Evolutionary conservation across 2,888 invertebrate species (phyloP).

Genomic region (Gastrophysa polygoni): DNA sequence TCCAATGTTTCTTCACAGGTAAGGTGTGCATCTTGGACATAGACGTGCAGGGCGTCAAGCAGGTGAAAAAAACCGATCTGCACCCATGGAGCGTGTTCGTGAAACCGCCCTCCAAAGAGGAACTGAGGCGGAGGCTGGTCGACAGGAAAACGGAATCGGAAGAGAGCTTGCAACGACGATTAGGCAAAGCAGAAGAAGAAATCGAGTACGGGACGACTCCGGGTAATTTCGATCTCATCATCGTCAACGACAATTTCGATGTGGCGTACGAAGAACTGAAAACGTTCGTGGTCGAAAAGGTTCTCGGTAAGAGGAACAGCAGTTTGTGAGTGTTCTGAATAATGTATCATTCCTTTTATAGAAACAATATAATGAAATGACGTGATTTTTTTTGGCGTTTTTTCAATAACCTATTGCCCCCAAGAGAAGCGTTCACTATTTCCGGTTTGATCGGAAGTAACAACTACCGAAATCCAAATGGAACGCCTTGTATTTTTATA

Average conservation of each 20-base stretch:
- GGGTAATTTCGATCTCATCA: constrained; percentile 82
- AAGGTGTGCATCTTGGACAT: constrained; percentile 90
- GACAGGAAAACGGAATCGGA: constrained; percentile 90
- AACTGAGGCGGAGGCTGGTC: constrained; percentile 75
- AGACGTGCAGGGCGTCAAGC: constrained; percentile 93
- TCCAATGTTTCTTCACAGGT: constrained; percentile 21
- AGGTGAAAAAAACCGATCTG: constrained; percentile 72
- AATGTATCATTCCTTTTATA: neutral
- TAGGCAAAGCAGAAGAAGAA: constrained; percentile 80
- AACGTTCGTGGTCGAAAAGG: constrained; percentile 68
- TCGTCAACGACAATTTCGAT: constrained; percentile 83
- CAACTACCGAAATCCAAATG: too few relatives aligned
- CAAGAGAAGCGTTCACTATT: too few relatives aligned
- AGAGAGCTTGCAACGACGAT: constrained; percentile 78
- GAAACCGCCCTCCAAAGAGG: constrained; percentile 86
- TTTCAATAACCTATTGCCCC: too few relatives aligned
- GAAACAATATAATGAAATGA: neutral
- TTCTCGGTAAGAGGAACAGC: constrained; percentile 48
- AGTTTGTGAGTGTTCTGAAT: neutral
- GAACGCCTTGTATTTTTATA: too few relatives aligned
- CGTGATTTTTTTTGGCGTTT: too few relatives aligned
- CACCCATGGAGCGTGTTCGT: constrained; percentile 88
- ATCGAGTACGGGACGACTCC: constrained; percentile 80
- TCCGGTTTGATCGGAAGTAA: too few relatives aligned
- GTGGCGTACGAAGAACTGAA: constrained; percentile 78